phyloP scores from a whole-genome alignment of 2,888 invertebrate species.

The Drosophila formosana region DNA sequence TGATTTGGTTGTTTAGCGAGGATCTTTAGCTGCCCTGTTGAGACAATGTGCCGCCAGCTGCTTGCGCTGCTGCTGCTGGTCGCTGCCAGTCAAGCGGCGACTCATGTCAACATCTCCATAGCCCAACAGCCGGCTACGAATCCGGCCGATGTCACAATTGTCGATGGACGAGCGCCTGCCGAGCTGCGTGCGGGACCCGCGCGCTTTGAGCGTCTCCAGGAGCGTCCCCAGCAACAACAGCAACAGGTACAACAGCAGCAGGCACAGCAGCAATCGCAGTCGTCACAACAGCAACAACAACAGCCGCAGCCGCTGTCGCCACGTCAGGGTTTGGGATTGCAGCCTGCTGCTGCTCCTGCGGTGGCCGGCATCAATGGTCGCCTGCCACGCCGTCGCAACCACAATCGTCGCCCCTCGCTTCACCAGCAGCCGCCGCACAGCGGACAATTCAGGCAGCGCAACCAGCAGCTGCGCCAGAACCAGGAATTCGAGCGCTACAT shows the following conservation, averaged over 20 bases:
- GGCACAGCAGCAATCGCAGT: conserved; percentile 21
- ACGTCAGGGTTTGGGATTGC: conserved; percentile 64
- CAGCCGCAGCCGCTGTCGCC: conserved; percentile 38
- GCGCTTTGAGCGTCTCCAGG: conserved; percentile 60
- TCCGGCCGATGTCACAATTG: conserved; percentile 87
- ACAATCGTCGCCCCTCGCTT: conserved; percentile 59
- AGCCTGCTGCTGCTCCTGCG: conserved; percentile 36
- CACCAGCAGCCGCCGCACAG: conserved; percentile 64
- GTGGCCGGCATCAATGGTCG: conserved; percentile 33
- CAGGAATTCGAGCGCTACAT: conserved; percentile 84
- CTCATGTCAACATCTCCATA: conserved; percentile 82
- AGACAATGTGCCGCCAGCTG: conserved; percentile 54
- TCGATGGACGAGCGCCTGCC: conserved; percentile 82
- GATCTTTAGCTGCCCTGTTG: conserved; percentile 21
- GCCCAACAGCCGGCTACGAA: conserved; percentile 79
- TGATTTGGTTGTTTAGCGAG: conserved; percentile 12
- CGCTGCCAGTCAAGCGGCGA: conserved; percentile 67
- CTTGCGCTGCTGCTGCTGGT: conserved; percentile 71
- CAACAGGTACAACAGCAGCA: conserved; percentile 38
- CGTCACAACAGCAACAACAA: conserved; percentile 35
- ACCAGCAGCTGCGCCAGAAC: conserved; percentile 79
- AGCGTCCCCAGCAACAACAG: conserved; percentile 50
- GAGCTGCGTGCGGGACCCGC: conserved; percentile 78
- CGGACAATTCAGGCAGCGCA: conserved; percentile 73
- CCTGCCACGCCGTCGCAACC: conserved; percentile 52